phyloP scores from a whole-genome alignment of 1,140 invertebrate genomes.

The Ditylenchus dipsaci region DNA sequence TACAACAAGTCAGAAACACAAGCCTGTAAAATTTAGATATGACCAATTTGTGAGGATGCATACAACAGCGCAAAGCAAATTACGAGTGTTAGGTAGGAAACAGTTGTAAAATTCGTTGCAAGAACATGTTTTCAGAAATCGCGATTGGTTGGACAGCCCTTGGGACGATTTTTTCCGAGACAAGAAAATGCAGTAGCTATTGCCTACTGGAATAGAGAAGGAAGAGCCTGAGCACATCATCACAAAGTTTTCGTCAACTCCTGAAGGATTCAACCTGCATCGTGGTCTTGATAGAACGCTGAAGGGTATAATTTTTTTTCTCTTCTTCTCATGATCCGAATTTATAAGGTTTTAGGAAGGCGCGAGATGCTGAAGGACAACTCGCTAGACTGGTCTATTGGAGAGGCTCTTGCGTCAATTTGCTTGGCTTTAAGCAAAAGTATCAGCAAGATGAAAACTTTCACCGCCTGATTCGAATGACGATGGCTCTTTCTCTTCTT shows the following conservation, averaged over 20 bases:
- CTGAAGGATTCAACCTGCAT: conserved; percentile 89
- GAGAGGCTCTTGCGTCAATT: conserved; percentile 94
- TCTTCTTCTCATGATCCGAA: not conserved
- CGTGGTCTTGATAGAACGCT: conserved; percentile 65
- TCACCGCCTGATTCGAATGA: too few species aligned
- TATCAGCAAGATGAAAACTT: too few species aligned
- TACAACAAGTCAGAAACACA: too few species aligned
- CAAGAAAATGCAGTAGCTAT: conserved; percentile 78
- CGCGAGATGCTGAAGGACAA: conserved; percentile 47
- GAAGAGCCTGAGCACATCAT: conserved; percentile 89
- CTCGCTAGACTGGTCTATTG: conserved; percentile 86
- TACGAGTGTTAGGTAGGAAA: conserved; percentile 74
- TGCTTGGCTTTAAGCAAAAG: too few species aligned
- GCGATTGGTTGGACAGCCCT: conserved; percentile 97
- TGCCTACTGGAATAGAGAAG: conserved; percentile 82
- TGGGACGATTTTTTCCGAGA: conserved; percentile 77
- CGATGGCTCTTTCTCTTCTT: too few species aligned
- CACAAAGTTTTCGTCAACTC: conserved; percentile 81
- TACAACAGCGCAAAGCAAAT: conserved; percentile 83
- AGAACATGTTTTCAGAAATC: too few species aligned
- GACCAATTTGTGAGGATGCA: conserved; percentile 96
- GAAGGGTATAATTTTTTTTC: conserved; percentile 42
- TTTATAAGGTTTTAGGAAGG: conserved; percentile 41
- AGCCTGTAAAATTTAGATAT: conserved; percentile 58
- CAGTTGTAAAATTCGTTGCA: too few species aligned